phyloP scores from a whole-genome alignment of 2,888 invertebrate genomes.

The Tiphia femorata region DNA sequence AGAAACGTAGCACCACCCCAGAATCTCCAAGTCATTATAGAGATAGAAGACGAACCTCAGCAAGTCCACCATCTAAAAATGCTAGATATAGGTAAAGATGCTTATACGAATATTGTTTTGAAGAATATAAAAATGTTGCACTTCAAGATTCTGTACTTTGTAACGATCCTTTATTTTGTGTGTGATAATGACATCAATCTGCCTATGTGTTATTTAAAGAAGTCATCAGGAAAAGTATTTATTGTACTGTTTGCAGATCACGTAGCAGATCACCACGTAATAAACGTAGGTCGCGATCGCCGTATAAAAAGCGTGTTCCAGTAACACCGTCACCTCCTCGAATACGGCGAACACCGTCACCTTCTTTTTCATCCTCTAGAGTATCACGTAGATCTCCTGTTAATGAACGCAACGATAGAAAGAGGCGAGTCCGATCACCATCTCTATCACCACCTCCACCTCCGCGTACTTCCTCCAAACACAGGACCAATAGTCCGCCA shows the following conservation, averaged over 20 bases:
- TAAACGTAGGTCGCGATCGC: conserved; percentile 70
- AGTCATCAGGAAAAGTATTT: too few relatives aligned
- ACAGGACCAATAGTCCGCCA: conserved; percentile 62
- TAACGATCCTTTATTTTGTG: too few relatives aligned
- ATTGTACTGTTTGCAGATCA: conserved; percentile 47
- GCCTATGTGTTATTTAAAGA: neutral
- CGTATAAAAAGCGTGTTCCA: conserved; percentile 62
- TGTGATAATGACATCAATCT: neutral
- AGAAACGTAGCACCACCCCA: conserved; percentile 62
- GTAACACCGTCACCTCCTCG: conserved; percentile 65
- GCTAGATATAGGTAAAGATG: conserved; percentile 62
- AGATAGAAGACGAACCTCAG: conserved; percentile 59
- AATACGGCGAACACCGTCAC: conserved; percentile 63
- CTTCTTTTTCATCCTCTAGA: conserved; percentile 57
- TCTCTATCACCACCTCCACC: conserved; percentile 64
- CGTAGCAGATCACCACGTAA: conserved; percentile 66
- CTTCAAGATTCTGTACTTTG: too few relatives aligned
- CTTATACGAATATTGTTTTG: neutral
- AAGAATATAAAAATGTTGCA: neutral
- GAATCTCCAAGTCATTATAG: conserved; percentile 63
- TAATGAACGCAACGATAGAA: conserved; percentile 58
- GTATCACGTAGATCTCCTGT: conserved; percentile 53
- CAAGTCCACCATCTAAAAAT: conserved; percentile 57
- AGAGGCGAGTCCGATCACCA: conserved; percentile 60
- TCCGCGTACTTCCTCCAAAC: conserved; percentile 57